A percentile compares a stretch with the other conserved stretches of the same genome.
phyloP scores from a whole-genome alignment of 2,113 vertebrate genomes.

The Urocitellus parryii region DNA sequence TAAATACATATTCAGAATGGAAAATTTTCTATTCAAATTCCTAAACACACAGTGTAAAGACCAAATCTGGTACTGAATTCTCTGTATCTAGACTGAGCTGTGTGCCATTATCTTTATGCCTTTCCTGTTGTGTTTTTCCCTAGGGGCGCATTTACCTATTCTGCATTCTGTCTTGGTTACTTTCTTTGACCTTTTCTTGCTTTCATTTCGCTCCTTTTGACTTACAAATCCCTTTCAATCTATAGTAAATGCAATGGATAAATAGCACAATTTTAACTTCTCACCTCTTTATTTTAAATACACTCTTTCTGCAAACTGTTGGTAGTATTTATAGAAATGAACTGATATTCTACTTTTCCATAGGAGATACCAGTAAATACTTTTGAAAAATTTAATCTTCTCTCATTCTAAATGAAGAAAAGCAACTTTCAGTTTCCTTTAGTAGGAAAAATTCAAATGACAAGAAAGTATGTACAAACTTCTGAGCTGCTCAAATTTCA shows the following conservation, averaged over 20 bases:
- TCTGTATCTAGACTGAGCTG: not conserved
- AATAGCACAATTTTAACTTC: conserved; percentile 76
- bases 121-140: conserved; percentile 56
- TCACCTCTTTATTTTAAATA: conserved; percentile 78
- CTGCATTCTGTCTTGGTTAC: conserved; percentile 70
- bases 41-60: conserved; percentile 48
- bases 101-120: conserved; percentile 33
- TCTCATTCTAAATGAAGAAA: conserved; percentile 14
- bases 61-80: conserved; percentile 10
- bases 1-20: conserved; percentile 55
- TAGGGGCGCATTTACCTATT: conserved; percentile 53
- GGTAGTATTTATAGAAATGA: conserved; percentile 69
- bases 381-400: conserved; percentile 41
- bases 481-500: conserved; percentile 1
- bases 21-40: conserved; percentile 66
- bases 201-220: conserved; percentile 77
- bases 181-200: conserved; percentile 78
- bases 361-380: conserved; percentile 39
- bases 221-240: conserved; percentile 81
- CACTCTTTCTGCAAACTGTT: conserved; percentile 59
- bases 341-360: conserved; percentile 54
- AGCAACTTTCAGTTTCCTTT: conserved; percentile 14
- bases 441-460: not conserved
- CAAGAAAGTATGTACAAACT: not conserved
- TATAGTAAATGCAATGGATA: conserved; percentile 78